Evolutionary conservation across 1,140 invertebrate genomes (phyloP).

Genomic region (Aphidius gifuensis): DNA sequence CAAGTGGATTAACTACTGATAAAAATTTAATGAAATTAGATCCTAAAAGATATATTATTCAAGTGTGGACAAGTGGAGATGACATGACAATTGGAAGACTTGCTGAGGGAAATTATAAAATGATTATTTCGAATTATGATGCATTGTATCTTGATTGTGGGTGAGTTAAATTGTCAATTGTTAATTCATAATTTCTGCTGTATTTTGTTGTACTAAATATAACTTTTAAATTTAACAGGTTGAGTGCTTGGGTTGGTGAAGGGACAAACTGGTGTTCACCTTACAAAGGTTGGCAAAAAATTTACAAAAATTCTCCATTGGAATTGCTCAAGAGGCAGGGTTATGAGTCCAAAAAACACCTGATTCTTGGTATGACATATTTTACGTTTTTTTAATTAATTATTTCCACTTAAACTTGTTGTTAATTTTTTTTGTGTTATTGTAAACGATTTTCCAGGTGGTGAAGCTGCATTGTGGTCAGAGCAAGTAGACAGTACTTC

Average conservation of each 20-base stretch:
- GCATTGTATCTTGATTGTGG: slow-evolving; percentile 82
- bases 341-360: slow-evolving; percentile 51
- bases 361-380: slow-evolving; percentile 55
- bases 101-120: slow-evolving; percentile 65
- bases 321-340: slow-evolving; percentile 49
- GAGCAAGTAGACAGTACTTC: slow-evolving; percentile 70
- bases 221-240: slow-evolving; percentile 33
- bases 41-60: slow-evolving; percentile 74
- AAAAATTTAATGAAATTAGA: slow-evolving; percentile 67
- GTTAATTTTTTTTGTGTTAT: no score
- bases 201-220: neutral
- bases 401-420: neutral
- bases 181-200: slow-evolving; percentile 8
- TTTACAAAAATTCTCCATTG: slow-evolving; percentile 73
- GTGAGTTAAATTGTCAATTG: slow-evolving; percentile 40
- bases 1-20: slow-evolving; percentile 70
- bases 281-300: slow-evolving; percentile 84
- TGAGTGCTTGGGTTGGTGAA: slow-evolving; percentile 58
- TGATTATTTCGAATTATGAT: slow-evolving; percentile 84
- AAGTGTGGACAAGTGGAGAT: slow-evolving; percentile 71
- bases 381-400: slow-evolving; percentile 6
- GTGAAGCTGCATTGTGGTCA: slow-evolving; percentile 77
- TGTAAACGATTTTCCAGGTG: slow-evolving; percentile 51
- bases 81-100: slow-evolving; percentile 66
- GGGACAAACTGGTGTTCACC: slow-evolving; percentile 84